Percentiles rank a stretch among this genome's conserved stretches.
Conservation (phyloP, 2,113 vertebrate species). For the Cyphomyrus discorhynchus region DNA sequence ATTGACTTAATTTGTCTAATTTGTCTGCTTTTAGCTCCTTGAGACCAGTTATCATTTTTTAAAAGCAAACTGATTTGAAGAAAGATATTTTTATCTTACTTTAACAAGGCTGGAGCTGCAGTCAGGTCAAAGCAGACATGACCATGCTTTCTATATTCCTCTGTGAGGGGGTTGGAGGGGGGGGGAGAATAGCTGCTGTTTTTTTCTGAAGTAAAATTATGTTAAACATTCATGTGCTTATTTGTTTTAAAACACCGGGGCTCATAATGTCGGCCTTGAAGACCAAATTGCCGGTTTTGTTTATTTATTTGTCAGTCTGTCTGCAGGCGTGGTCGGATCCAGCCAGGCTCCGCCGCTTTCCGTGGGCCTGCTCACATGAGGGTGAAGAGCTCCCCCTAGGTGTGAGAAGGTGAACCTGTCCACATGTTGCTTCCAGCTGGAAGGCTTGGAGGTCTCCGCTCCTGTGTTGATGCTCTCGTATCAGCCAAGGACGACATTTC, state of each 20-base stretch:
- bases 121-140: background rate
- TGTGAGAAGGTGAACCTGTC: background rate
- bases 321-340: background rate
- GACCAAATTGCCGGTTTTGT: background rate
- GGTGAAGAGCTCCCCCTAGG: slow-evolving; percentile 14
- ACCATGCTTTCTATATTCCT: background rate
- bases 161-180: too few relatives aligned
- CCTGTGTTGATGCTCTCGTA: background rate
- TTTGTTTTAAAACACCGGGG: background rate
- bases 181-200: background rate
- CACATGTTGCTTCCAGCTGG: background rate
- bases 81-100: background rate
- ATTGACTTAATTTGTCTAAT: background rate
- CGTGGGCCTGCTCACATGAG: background rate
- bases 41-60: background rate
- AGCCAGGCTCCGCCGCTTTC: background rate
- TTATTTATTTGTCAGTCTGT: background rate
- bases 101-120: background rate
- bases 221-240: background rate
- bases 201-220: background rate
- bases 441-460: background rate
- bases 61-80: background rate
- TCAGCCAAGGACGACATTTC: background rate
- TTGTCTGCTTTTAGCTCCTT: background rate
- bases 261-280: background rate